Evolutionary conservation across 2,888 invertebrate genomes (phyloP).

Genomic region (Mellilla xanthometata): DNA sequence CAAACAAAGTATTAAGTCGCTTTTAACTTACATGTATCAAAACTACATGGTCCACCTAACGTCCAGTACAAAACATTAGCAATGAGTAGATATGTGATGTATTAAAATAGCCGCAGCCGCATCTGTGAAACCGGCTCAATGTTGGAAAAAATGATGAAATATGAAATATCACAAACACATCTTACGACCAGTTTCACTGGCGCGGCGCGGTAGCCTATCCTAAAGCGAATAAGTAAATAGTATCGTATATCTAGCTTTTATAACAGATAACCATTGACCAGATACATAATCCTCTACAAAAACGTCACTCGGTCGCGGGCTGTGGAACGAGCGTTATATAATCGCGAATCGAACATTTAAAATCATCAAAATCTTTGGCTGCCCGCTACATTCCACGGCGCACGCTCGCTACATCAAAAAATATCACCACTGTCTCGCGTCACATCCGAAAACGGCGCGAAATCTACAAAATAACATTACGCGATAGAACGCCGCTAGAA

Average conservation of each 20-base stretch:
- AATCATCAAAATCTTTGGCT: constrained; percentile 34
- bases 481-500: constrained; percentile 22
- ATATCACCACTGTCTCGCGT: constrained; percentile 56
- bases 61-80: constrained; percentile 69
- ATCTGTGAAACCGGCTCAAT: constrained; percentile 29
- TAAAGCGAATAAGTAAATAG: constrained; percentile 71
- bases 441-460: constrained; percentile 25
- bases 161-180: constrained; percentile 18
- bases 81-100: constrained; percentile 79
- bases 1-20: neutral
- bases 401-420: constrained; percentile 53
- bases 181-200: constrained; percentile 39
- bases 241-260: constrained; percentile 55
- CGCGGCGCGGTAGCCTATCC: constrained; percentile 55
- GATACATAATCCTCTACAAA: constrained; percentile 31
- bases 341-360: constrained; percentile 24
- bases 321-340: constrained; percentile 25
- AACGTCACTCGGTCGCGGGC: constrained; percentile 32
- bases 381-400: constrained; percentile 39
- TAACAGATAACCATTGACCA: constrained; percentile 65
- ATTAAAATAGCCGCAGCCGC: constrained; percentile 35
- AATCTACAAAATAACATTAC: constrained; percentile 37
- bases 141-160: constrained; percentile 4
- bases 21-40: constrained; percentile 13
- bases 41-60: constrained; percentile 68